Evolutionary conservation across 1,140 invertebrate genomes (phyloP).

Genomic region (Polyergus mexicanus): DNA sequence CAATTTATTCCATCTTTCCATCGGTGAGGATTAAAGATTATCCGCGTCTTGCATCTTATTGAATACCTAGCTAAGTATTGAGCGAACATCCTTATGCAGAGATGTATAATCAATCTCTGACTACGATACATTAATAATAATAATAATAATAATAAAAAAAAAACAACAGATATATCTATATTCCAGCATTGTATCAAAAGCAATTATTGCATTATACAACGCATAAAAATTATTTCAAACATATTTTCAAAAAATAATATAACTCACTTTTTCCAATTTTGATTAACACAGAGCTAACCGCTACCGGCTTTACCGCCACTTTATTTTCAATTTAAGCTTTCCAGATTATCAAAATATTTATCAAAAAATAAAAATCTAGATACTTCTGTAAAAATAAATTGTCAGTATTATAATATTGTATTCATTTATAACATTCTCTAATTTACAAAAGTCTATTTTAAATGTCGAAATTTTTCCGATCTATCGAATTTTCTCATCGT

Average conservation of each 20-base stretch:
- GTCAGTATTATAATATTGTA: not conserved
- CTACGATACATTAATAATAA: not conserved
- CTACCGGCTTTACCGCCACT: not conserved
- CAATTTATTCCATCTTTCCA: constrained; percentile 23
- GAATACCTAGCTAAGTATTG: not conserved
- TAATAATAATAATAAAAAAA: no score
- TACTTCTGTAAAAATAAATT: not conserved
- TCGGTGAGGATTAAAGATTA: not conserved
- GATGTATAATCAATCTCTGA: not conserved
- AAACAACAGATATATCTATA: not conserved
- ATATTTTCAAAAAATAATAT: not conserved
- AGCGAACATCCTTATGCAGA: not conserved
- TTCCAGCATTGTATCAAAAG: not conserved
- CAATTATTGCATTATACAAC: not conserved
- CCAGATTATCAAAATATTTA: not conserved
- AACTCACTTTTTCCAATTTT: not conserved
- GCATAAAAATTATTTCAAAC: not conserved
- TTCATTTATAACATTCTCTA: not conserved
- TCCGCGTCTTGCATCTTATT: not conserved
- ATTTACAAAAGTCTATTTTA: not conserved
- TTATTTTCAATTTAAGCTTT: not conserved
- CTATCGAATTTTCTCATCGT: not conserved
- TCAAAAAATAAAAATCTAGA: not conserved
- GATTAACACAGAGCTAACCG: not conserved
- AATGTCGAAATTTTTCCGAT: not conserved